Percentiles rank a stretch among this genome's conserved stretches.
Evolutionary conservation across 2,888 invertebrate genomes (phyloP).

Genomic region (Pharmacophagus antenor): DNA sequence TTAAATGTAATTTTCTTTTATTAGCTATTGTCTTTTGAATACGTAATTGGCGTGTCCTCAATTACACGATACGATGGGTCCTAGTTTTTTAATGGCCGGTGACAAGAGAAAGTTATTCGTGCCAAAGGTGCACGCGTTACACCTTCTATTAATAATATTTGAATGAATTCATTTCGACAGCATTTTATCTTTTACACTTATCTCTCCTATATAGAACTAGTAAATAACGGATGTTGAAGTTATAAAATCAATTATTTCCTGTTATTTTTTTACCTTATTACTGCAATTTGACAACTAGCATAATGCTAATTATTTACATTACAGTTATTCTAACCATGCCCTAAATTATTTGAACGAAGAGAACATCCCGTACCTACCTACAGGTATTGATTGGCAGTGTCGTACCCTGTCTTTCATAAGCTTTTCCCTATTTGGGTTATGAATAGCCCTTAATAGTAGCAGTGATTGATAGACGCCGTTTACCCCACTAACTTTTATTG

Average conservation of each 20-base stretch:
- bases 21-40: constrained; percentile 8
- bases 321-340: too few relatives aligned
- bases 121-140: constrained; percentile 1
- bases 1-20: background rate
- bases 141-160: background rate
- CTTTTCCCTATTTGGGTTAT: constrained; percentile 22
- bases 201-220: too few relatives aligned
- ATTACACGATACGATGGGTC: constrained; percentile 11
- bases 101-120: constrained; percentile 28
- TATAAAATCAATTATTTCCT: too few relatives aligned
- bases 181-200: background rate
- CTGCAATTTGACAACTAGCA: too few relatives aligned
- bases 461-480: constrained; percentile 24
- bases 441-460: constrained; percentile 24
- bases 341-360: background rate
- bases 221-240: too few relatives aligned
- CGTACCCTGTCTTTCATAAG: constrained; percentile 15
- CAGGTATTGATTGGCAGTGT: background rate
- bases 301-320: too few relatives aligned
- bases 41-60: constrained; percentile 20
- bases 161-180: background rate
- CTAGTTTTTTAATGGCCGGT: constrained; percentile 22
- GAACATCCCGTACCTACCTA: constrained; percentile 2
- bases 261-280: too few relatives aligned
- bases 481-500: constrained; percentile 13